A percentile compares a stretch with the other conserved stretches of the same genome.
Conservation (phyloP, 2,113 vertebrate genomes). For the Panthera uncia region DNA sequence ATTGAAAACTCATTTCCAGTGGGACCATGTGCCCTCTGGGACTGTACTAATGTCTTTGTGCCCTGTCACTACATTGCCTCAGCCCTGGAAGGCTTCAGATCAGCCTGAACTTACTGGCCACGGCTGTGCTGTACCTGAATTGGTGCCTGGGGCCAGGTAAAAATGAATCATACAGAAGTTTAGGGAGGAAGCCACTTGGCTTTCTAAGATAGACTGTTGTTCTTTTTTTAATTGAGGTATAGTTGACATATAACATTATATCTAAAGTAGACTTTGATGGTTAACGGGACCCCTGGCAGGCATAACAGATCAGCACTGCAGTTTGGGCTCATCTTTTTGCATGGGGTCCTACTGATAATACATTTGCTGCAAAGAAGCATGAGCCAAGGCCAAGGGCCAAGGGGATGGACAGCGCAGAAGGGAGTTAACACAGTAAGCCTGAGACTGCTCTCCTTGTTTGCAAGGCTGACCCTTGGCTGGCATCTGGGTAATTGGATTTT, state of each 20-base stretch:
- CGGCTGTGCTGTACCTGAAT: background rate
- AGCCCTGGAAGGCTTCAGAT: background rate
- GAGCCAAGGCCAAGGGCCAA: background rate
- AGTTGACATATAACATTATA: background rate
- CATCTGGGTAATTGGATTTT: background rate
- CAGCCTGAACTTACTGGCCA: background rate
- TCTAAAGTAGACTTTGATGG: background rate
- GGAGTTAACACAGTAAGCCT: background rate
- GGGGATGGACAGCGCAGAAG: background rate
- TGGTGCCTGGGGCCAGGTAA: background rate
- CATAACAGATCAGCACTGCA: background rate
- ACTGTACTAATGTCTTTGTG: background rate
- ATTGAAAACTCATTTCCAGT: background rate
- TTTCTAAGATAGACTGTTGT: background rate
- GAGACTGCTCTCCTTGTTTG: background rate
- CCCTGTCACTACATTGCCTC: background rate
- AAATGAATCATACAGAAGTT: background rate
- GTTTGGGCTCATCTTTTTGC: background rate
- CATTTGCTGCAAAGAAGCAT: background rate
- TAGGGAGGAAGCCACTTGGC: background rate
- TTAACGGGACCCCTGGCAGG: background rate
- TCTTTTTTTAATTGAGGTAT: background rate
- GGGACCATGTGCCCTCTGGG: background rate
- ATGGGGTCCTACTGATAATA: background rate
- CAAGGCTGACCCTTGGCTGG: background rate